phyloP scores from a whole-genome alignment of 2,888 invertebrate species.

The Anthoptus insignis region DNA sequence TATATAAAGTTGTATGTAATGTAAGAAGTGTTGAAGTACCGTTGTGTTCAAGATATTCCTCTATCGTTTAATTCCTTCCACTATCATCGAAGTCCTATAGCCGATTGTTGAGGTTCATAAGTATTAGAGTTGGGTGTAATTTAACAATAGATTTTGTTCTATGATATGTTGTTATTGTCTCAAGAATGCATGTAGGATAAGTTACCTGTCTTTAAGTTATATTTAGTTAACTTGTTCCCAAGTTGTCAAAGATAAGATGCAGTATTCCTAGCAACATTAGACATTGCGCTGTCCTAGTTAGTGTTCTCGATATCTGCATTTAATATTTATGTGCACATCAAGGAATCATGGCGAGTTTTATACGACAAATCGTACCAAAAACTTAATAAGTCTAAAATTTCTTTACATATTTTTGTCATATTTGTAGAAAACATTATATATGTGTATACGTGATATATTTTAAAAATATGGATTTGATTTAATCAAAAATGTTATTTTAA shows the following conservation, averaged over 20 bases:
- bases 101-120: slow-evolving; percentile 62
- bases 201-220: slow-evolving; percentile 55
- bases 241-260: slow-evolving; percentile 60
- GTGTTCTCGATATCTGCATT: slow-evolving; percentile 63
- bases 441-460: too few relatives aligned
- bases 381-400: too few relatives aligned
- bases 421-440: too few relatives aligned
- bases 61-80: slow-evolving; percentile 62
- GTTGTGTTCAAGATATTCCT: slow-evolving; percentile 66
- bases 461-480: too few relatives aligned
- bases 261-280: slow-evolving; percentile 62
- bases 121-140: slow-evolving; percentile 62
- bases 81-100: slow-evolving; percentile 57
- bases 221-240: slow-evolving; percentile 36
- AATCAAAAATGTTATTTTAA: too few relatives aligned
- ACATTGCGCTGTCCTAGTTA: slow-evolving; percentile 53
- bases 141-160: slow-evolving; percentile 56
- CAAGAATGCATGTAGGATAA: slow-evolving; percentile 57
- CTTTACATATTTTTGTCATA: too few relatives aligned
- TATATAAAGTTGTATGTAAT: slow-evolving; percentile 56
- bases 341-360: too few relatives aligned
- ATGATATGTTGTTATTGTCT: slow-evolving; percentile 59
- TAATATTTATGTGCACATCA: slow-evolving; percentile 51
- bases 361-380: too few relatives aligned
- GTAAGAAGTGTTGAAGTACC: slow-evolving; percentile 47